phyloP scores from a whole-genome alignment of 2,113 vertebrate species.

The Strigops habroptila region DNA sequence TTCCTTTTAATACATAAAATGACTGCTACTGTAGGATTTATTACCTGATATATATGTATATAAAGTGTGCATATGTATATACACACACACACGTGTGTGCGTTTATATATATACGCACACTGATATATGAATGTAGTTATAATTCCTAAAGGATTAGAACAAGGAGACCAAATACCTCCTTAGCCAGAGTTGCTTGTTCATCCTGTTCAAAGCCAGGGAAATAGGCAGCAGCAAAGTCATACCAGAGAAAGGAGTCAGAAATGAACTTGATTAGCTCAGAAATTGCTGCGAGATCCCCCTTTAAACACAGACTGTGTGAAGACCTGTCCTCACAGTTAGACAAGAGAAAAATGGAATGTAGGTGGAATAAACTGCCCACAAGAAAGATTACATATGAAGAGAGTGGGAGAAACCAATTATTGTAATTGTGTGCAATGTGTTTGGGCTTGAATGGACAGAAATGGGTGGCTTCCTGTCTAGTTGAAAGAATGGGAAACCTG shows the following conservation, averaged over 20 bases:
- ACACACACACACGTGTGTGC: too few species aligned
- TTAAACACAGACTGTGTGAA: not conserved
- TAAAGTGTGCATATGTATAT: not conserved
- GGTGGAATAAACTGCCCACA: not conserved
- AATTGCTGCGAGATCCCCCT: not conserved
- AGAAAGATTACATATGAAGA: not conserved
- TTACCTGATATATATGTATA: not conserved
- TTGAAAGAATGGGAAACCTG: not conserved
- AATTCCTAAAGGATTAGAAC: not conserved
- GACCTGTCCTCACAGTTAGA: not conserved
- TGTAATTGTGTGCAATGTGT: not conserved
- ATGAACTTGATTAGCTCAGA: not conserved
- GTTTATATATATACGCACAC: not conserved
- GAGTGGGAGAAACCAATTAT: not conserved
- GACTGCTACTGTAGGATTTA: not conserved
- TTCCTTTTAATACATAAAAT: not conserved
- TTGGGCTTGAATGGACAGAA: not conserved
- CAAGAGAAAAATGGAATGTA: not conserved
- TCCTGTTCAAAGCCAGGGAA: not conserved
- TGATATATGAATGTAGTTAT: not conserved
- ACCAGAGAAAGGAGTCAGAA: not conserved
- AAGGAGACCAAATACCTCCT: not conserved
- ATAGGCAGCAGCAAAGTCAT: not conserved
- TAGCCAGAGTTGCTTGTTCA: not conserved
- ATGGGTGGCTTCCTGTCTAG: not conserved